A percentile compares a stretch with the other conserved stretches of the same genome.
Evolutionary conservation across 2,888 invertebrate species (phyloP).

Genomic region (Schrankia costaestrigalis): DNA sequence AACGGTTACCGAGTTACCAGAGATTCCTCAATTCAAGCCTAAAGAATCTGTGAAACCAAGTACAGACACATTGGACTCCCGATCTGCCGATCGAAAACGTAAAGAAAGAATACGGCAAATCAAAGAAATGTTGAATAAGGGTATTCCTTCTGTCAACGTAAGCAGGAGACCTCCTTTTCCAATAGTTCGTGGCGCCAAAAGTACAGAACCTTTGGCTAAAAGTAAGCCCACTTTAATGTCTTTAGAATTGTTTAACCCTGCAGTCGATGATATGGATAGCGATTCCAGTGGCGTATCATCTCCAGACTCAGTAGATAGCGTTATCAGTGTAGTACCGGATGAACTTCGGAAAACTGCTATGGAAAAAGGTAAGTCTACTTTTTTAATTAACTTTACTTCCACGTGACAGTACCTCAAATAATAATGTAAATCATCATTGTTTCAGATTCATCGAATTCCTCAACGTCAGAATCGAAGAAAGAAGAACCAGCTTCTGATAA

Average conservation of each 20-base stretch:
- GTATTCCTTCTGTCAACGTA: slow-evolving; percentile 82
- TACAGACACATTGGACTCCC: slow-evolving; percentile 65
- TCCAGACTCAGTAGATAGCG: slow-evolving; percentile 92
- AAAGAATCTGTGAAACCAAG: slow-evolving; percentile 56
- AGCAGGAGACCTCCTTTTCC: slow-evolving; percentile 81
- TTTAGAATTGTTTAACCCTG: slow-evolving; percentile 93
- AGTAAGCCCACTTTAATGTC: slow-evolving; percentile 88
- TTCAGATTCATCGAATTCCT: slow-evolving; percentile 50
- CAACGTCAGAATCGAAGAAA: slow-evolving; percentile 42
- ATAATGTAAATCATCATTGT: slow-evolving; percentile 16
- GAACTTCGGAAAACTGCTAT: slow-evolving; percentile 72
- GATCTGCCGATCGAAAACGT: slow-evolving; percentile 76
- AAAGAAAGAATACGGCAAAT: slow-evolving; percentile 85
- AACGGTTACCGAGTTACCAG: slow-evolving; percentile 82
- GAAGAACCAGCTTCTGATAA: slow-evolving; percentile 47
- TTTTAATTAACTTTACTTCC: background rate
- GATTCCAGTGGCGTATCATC: slow-evolving; percentile 94
- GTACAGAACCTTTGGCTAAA: slow-evolving; percentile 82
- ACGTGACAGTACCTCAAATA: too few species aligned
- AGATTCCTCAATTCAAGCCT: slow-evolving; percentile 80
- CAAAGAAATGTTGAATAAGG: slow-evolving; percentile 85
- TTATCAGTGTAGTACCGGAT: slow-evolving; percentile 88
- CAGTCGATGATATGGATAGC: slow-evolving; percentile 94
- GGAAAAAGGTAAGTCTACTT: slow-evolving; percentile 62
- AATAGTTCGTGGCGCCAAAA: slow-evolving; percentile 84